Conservation (phyloP, 2,797 vertebrate genomes). For the Galago senegalensis region DNA sequence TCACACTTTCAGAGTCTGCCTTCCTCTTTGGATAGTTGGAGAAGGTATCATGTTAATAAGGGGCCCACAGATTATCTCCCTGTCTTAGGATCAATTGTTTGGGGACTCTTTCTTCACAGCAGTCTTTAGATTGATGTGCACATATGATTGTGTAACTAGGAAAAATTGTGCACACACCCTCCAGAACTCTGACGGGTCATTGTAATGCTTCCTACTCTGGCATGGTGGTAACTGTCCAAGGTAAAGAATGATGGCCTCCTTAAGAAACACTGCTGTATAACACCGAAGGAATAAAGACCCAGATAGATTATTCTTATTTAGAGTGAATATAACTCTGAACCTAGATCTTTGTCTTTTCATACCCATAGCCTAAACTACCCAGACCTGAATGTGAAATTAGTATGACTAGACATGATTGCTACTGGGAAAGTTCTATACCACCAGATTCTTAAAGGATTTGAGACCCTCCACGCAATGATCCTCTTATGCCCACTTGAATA, state of each 20-base stretch:
- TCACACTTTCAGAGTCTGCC: not conserved
- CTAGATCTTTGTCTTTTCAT: slow-evolving; percentile 41
- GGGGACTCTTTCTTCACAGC: not conserved
- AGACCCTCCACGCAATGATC: not conserved
- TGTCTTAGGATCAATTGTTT: not conserved
- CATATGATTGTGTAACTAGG: not conserved
- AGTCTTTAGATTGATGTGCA: not conserved
- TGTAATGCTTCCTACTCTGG: not conserved
- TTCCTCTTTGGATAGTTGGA: not conserved
- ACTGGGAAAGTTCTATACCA: not conserved
- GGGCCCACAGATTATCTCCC: not conserved
- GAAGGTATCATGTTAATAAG: not conserved
- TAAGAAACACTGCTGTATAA: not conserved
- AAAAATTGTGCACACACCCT: not conserved
- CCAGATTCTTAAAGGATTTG: not conserved
- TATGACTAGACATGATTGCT: not conserved
- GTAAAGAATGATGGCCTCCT: not conserved
- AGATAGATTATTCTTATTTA: not conserved
- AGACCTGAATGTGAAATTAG: not conserved
- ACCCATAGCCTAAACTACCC: not conserved
- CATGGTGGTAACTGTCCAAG: not conserved
- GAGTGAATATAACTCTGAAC: not conserved
- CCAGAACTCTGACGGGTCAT: not conserved
- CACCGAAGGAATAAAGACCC: not conserved
- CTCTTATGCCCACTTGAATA: not conserved